phyloP scores from a whole-genome alignment of 2,113 vertebrate genomes.

The Alligator sinensis region DNA sequence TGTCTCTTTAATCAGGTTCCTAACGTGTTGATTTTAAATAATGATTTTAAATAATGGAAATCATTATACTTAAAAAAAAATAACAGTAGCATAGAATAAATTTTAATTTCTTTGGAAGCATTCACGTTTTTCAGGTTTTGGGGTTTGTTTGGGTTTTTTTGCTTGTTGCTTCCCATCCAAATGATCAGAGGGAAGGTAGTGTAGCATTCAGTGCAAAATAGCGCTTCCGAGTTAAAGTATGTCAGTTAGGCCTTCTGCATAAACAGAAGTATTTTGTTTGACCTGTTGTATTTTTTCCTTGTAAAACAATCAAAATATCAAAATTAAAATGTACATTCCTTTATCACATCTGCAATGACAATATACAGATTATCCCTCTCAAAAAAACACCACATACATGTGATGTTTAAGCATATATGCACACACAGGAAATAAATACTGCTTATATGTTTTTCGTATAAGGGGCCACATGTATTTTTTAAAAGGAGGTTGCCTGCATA shows the following conservation, averaged over 20 bases:
- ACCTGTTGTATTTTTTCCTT: neutral
- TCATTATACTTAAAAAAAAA: fast-evolving
- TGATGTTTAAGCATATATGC: fast-evolving
- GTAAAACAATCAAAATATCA: neutral
- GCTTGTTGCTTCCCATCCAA: neutral
- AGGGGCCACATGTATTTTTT: neutral
- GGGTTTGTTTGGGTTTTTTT: neutral
- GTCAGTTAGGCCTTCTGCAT: fast-evolving
- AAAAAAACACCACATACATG: fast-evolving
- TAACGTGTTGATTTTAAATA: neutral
- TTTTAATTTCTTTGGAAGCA: neutral
- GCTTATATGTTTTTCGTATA: neutral
- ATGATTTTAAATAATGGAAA: neutral
- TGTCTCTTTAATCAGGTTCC: neutral
- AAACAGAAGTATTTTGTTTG: neutral
- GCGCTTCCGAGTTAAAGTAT: neutral
- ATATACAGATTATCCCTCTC: neutral
- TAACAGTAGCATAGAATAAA: fast-evolving
- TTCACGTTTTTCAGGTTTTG: neutral
- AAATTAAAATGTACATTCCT: neutral
- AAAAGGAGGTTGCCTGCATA: neutral
- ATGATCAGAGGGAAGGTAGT: neutral
- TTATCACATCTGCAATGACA: neutral
- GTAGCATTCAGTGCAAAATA: neutral
- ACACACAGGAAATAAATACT: neutral